Evolutionary conservation across 2,888 invertebrate species (phyloP), one percentile per base, ranked within the genome.

Genomic region (Ptilodon capucinus): DNA sequence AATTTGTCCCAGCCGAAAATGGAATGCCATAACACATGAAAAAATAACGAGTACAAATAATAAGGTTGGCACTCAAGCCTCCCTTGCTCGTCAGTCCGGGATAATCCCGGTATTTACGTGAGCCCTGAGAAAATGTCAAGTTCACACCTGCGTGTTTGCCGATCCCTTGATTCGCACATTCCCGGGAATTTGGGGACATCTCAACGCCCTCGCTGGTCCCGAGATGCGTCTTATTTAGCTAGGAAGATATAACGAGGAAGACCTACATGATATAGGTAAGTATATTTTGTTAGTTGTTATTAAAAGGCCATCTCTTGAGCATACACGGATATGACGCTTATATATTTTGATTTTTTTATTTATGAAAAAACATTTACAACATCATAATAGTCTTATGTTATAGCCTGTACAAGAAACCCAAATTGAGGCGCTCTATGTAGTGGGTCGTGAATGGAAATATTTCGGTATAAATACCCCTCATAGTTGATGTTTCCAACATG

Each of bases 91-190:
- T 36, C 18, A 11, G 39, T n/a, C 39, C 21, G 21, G 13, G 39
- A 39, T 39, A 21, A 39, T 35, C 35, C 35, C 14, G 9, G 11
- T 35, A 17, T 39, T 39, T 39, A 21, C 13, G 39, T 19, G 28
- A 7, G 23, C 35, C 40, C 39, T 19, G 36, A 42, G 40, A 40
- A 45, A 42, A 51, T 45, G 47, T 42, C 51, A 42, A 42, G 51
- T 42, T 30, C 42, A 48, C 51, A 51, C 48, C 48, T 51, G 47
- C 35, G 40, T 51, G 48, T 51, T 51, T 51, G 51, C 47, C 44
- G 40, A 42, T 40, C 32, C 41, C 35, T 18, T 34, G 44, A 13
- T 25, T 35, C 35, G 21, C 39, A 30, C 42, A 36, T 51, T 48
- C 44, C 36, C 43, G 36, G 13, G 45, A 36, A 44, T 44, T 42